These are phyloP conservation scores for Sinosuthora webbiana DNA, from an alignment of 2,113 vertebrate species.

Conservation along the genomic window DNA sequence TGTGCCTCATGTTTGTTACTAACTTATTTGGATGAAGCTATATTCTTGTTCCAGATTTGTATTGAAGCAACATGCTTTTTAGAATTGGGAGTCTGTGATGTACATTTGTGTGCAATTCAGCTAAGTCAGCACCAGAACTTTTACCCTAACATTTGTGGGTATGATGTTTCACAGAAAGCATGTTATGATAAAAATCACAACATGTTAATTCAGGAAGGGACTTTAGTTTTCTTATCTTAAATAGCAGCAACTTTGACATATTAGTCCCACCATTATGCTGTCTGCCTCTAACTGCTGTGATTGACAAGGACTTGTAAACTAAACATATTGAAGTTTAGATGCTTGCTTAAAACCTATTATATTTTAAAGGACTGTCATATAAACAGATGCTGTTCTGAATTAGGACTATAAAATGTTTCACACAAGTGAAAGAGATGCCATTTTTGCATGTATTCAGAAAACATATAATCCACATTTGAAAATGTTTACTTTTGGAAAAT, in stretches of 20 bases:
- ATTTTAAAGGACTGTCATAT: not conserved
- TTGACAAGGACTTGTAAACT: not conserved
- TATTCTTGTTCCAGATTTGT: not conserved
- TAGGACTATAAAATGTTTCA: not conserved
- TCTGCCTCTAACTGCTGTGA: not conserved
- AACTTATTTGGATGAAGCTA: not conserved
- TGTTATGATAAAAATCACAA: not conserved
- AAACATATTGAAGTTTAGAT: not conserved
- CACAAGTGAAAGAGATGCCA: not conserved
- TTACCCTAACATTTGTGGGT: not conserved
- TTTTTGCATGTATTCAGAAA: not conserved
- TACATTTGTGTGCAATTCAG: not conserved
- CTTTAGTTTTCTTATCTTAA: not conserved
- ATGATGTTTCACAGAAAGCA: not conserved
- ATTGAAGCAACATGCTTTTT: not conserved
- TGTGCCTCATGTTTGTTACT: not conserved
- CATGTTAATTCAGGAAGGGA: not conserved
- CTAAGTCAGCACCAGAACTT: not conserved
- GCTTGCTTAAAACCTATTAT: not conserved
- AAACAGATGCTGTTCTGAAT: not conserved
- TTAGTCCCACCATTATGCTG: not conserved
- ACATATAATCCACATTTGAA: not conserved
- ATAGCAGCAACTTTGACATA: not conserved
- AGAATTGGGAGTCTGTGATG: not conserved
- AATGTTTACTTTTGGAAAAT: not conserved